These are phyloP conservation scores for Hystrix brachyura DNA, from an alignment of 2,113 vertebrate species.

Conservation along the genomic window DNA sequence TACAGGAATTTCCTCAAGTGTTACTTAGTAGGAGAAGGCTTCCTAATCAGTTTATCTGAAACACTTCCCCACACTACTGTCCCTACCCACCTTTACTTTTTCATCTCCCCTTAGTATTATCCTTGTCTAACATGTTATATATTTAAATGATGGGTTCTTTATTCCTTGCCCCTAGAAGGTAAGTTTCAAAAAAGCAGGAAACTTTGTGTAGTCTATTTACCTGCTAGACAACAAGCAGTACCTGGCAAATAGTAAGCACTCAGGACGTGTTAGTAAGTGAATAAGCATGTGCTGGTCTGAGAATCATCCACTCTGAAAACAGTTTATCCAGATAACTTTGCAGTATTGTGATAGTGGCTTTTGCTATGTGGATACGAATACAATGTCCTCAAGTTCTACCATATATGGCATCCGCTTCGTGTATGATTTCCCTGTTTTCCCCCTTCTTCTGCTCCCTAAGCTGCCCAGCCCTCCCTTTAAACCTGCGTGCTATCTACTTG, in stretches of 20 bases:
- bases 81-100: not conserved
- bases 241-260: not conserved
- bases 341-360: not conserved
- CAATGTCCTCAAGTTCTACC: not conserved
- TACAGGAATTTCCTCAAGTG: not conserved
- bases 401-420: not conserved
- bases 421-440: not conserved
- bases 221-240: not conserved
- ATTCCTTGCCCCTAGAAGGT: not conserved
- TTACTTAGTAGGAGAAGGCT: not conserved
- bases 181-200: not conserved
- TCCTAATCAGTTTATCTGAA: not conserved
- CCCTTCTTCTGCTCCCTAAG: not conserved
- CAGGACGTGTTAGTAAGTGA: not conserved
- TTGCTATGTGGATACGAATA: not conserved
- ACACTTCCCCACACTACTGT: not conserved
- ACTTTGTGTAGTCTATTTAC: not conserved
- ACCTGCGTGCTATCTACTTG: not conserved
- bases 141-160: not conserved
- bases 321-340: not conserved
- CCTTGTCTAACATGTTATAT: not conserved
- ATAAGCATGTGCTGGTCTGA: not conserved
- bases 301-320: not conserved
- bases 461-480: not conserved
- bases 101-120: not conserved